phyloP scores from a whole-genome alignment of 2,797 vertebrate species.

The Sebastolobus altivelis region DNA sequence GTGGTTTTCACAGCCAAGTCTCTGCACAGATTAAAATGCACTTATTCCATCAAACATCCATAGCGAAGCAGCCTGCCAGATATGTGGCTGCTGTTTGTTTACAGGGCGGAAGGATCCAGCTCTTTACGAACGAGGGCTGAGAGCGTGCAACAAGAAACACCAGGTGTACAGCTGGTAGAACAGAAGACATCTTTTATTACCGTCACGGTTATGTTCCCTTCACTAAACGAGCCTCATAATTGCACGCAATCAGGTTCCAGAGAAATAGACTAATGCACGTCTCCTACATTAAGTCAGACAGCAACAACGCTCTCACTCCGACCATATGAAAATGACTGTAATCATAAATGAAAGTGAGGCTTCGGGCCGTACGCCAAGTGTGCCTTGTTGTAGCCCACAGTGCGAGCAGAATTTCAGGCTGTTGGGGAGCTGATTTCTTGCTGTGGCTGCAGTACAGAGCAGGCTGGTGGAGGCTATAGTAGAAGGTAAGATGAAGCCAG shows the following conservation, averaged over 20 bases:
- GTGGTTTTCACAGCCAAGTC: conserved; percentile 67
- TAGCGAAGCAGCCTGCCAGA: conserved; percentile 42
- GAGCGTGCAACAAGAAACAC: conserved; percentile 34
- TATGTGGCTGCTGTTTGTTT: conserved; percentile 59
- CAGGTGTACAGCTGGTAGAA: conserved; percentile 30
- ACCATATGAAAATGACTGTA: conserved; percentile 55
- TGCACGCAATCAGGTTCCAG: conserved; percentile 35
- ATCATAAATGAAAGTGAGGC: conserved; percentile 61
- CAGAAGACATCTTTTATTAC: conserved; percentile 18
- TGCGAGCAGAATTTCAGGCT: conserved; percentile 61
- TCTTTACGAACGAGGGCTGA: conserved; percentile 20
- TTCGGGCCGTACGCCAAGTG: conserved; percentile 33
- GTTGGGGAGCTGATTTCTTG: conserved; percentile 57
- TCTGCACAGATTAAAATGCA: conserved; percentile 64
- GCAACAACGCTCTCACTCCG: conserved; percentile 11
- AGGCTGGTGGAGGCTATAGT: conserved; percentile 43
- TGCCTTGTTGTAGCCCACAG: conserved; percentile 45
- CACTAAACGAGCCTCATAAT: conserved; percentile 33
- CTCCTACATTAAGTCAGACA: conserved; percentile 42
- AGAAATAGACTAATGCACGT: conserved; percentile 15
- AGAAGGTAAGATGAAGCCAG: conserved; percentile 53
- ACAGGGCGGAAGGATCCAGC: conserved; percentile 36
- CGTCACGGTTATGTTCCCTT: conserved; percentile 19
- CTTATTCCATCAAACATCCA: conserved; percentile 62
- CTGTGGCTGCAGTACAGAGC: conserved; percentile 56